Percentiles rank a stretch among this genome's conserved stretches.
phyloP scores from a whole-genome alignment of 2,113 vertebrate species.

The Psophia crepitans region DNA sequence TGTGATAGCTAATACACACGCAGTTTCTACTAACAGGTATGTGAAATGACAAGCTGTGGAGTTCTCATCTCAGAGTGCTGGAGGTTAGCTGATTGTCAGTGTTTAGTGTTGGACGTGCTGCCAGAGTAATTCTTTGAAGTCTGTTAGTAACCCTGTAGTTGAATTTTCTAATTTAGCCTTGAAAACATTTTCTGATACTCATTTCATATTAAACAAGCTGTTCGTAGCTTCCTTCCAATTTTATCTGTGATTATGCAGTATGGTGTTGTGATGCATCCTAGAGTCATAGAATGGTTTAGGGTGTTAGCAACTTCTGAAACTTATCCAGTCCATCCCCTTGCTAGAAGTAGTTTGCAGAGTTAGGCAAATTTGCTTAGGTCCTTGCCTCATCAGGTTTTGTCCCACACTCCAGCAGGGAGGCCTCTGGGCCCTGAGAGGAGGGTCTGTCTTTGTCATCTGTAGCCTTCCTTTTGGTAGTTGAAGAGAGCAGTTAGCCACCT shows the following conservation, averaged over 20 bases:
- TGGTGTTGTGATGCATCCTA: background rate
- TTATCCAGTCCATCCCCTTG: background rate
- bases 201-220: background rate
- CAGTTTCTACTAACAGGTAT: too few species aligned
- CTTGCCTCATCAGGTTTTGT: background rate
- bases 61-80: background rate
- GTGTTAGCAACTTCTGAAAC: background rate
- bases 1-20: background rate
- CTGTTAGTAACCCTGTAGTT: background rate
- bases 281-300: background rate
- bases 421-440: background rate
- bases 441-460: background rate
- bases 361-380: background rate
- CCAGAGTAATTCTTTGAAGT: background rate
- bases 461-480: background rate
- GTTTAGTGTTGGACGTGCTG: background rate
- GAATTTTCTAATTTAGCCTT: background rate
- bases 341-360: background rate
- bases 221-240: background rate
- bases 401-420: accelerated
- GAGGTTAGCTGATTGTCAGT: background rate
- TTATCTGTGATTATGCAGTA: background rate
- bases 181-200: background rate
- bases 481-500: background rate
- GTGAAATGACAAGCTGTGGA: background rate